phyloP scores from a whole-genome alignment of 2,888 invertebrate genomes.

The Clunio marinus region DNA sequence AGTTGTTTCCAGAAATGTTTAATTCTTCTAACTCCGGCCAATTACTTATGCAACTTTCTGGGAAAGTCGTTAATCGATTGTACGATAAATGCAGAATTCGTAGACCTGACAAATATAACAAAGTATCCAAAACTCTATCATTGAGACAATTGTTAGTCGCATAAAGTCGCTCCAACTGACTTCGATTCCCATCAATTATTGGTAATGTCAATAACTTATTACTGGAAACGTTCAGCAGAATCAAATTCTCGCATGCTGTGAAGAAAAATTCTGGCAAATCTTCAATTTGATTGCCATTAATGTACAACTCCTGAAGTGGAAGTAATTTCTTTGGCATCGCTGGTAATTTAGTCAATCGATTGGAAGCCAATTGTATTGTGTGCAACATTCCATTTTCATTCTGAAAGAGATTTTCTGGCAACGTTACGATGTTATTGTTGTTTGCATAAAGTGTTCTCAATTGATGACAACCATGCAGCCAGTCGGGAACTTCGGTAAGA shows the following conservation, averaged over 20 bases:
- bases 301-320: conserved; percentile 65
- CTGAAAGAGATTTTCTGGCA: conserved; percentile 70
- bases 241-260: conserved; percentile 60
- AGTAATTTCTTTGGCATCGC: conserved; percentile 61
- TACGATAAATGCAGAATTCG: conserved; percentile 72
- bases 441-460: conserved; percentile 69
- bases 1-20: conserved; percentile 74
- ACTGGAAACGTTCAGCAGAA: conserved; percentile 71
- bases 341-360: conserved; percentile 69
- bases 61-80: conserved; percentile 68
- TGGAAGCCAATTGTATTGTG: conserved; percentile 72
- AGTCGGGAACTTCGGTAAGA: conserved; percentile 67
- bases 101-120: conserved; percentile 62
- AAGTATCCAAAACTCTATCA: conserved; percentile 63
- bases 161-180: conserved; percentile 63
- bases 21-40: conserved; percentile 79
- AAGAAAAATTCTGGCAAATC: conserved; percentile 73
- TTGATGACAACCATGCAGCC: conserved; percentile 69
- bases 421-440: conserved; percentile 64
- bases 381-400: conserved; percentile 69
- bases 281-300: conserved; percentile 75
- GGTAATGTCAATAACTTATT: conserved; percentile 70
- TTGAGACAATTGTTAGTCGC: conserved; percentile 73
- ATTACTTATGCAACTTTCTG: conserved; percentile 67
- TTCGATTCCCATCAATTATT: conserved; percentile 58